Evolutionary conservation across 2,797 vertebrate genomes (phyloP).

Genomic region (Potorous gilbertii): DNA sequence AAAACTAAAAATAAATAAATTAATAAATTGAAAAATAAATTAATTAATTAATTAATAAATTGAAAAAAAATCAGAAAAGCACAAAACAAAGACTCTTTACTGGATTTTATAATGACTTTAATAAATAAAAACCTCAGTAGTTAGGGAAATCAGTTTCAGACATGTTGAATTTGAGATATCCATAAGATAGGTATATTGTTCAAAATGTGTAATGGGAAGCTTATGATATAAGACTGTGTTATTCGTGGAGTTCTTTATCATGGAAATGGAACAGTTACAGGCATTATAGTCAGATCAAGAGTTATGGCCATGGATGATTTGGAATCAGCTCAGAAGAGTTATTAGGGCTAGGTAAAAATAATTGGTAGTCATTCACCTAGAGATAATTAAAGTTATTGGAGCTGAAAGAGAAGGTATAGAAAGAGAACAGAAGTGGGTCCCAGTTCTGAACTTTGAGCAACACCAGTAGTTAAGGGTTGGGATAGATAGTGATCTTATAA

Average conservation of each 20-base stretch:
- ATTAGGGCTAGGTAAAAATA: background rate
- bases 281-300: background rate
- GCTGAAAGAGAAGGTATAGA: background rate
- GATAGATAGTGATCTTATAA: background rate
- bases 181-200: background rate
- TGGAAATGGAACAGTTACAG: background rate
- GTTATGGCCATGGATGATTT: background rate
- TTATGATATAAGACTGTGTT: background rate
- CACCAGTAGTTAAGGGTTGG: background rate
- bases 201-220: background rate
- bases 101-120: background rate
- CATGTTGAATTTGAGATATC: background rate
- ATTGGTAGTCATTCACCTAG: background rate
- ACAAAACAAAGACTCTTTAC: background rate
- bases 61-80: too few species aligned
- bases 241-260: background rate
- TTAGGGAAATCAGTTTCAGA: background rate
- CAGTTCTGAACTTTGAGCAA: background rate
- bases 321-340: background rate
- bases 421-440: background rate
- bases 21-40: too few species aligned
- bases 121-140: background rate
- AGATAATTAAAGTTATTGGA: background rate
- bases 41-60: too few species aligned
- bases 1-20: too few species aligned